Base-by-base conservation (phyloP, 1,140 invertebrate genomes). In the Atta colombica region DNA sequence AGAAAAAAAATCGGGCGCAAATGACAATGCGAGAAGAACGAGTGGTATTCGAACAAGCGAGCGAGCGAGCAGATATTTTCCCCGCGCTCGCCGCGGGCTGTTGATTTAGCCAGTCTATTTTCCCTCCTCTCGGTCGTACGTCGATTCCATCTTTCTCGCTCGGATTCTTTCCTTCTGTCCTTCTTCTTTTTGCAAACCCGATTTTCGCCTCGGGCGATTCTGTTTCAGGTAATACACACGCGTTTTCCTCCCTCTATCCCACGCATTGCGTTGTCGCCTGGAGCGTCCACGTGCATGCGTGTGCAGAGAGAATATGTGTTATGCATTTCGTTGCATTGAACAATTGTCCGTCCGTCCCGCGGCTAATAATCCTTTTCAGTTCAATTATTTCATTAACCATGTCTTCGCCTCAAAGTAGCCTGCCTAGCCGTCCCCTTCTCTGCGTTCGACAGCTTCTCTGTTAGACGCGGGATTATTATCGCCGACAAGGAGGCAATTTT, bases 151-250 rank as follows among this genome's bases (percentile, higher is more conserved):
- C 84, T 53, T 25, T 49, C 60, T 85, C 72, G 14, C 16, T 35
- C 60, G 60, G 72, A 39, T 85, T 77, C 51, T 45, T 85, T 85
- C 14, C 35, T 51, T 55, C 49, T 49, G 14, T 61, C 10, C 49
- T 75, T 25, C 39, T 63, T 18, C 61, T 65, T 87, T 53, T 65
- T 21, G 18, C 66, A 65, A 63, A 60, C 18, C 12, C 68, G 25
- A 51, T 60, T 72, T 72, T 60, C 55, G 55, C 80, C 25, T 7
- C 68, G 80, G n/a, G 80, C 25, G 55, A 74, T 84, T 25, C 80
- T 84, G 55, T 84, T 84, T 84, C 80, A 84, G 69, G 80, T 84
- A 84, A 84, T 75, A 84, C 80, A 84, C 80, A 61, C 55, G 80
- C 75, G 65, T 68, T 28, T 51, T 4, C 21, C 35, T 10, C 49